These are phyloP conservation scores for Syncerus caffer DNA, from an alignment of 2,797 vertebrate genomes.

Conservation along the genomic window DNA sequence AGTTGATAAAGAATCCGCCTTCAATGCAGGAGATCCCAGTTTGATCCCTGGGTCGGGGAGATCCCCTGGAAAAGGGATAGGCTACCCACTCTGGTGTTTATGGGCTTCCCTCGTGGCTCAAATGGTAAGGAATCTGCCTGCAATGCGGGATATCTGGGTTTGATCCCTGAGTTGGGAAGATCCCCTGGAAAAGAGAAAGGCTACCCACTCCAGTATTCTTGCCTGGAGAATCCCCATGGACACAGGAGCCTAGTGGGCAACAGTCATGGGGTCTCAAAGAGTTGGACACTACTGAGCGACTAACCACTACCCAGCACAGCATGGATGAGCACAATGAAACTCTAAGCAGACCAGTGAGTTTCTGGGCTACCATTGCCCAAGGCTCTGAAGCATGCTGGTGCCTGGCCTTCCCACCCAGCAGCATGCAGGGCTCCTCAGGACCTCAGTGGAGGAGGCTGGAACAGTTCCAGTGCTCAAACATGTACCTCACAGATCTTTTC, in stretches of 20 bases:
- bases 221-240: background rate
- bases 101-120: background rate
- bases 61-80: background rate
- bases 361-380: background rate
- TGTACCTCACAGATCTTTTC: conserved; percentile 97
- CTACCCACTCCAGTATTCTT: background rate
- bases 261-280: background rate
- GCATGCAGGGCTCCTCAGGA: background rate
- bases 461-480: background rate
- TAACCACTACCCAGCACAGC: background rate
- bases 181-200: background rate
- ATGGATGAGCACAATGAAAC: background rate
- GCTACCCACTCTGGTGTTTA: background rate
- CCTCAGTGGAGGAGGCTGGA: background rate
- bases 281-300: background rate
- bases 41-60: background rate
- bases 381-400: background rate
- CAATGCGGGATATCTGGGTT: background rate
- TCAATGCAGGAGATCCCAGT: background rate
- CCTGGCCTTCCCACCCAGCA: too few relatives aligned
- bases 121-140: background rate
- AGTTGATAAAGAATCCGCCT: background rate
- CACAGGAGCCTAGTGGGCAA: background rate
- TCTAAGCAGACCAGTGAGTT: background rate
- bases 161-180: background rate